Evolutionary conservation across 1,140 invertebrate species (phyloP).

Genomic region (Trigoniulus corallinus): DNA sequence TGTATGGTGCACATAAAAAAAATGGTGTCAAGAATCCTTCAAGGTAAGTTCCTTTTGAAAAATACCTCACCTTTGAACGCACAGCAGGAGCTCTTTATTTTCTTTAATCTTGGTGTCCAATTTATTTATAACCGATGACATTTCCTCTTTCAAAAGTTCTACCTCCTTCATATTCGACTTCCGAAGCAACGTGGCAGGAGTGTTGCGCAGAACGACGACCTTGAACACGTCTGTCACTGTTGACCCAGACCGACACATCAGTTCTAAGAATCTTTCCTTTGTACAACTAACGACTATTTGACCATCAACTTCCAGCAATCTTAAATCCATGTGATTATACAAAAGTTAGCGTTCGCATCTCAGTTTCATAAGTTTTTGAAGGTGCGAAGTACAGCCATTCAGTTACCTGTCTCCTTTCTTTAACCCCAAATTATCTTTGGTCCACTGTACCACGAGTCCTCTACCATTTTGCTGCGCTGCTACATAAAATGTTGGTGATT

Average conservation of each 20-base stretch:
- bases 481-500: constrained; percentile 42
- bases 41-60: not conserved
- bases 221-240: not conserved
- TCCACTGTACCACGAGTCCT: constrained; percentile 55
- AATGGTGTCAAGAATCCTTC: not conserved
- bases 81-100: constrained; percentile 3
- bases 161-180: not conserved
- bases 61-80: constrained; percentile 1
- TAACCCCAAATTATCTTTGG: constrained; percentile 49
- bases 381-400: not conserved
- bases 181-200: not conserved
- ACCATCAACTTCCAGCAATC: constrained; percentile 68
- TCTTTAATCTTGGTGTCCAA: constrained; percentile 5
- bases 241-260: not conserved
- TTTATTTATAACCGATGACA: constrained; percentile 2
- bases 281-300: constrained; percentile 48
- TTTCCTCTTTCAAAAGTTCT: constrained; percentile 3
- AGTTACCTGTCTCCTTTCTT: constrained; percentile 53
- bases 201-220: constrained; percentile 1
- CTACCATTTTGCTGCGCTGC: constrained; percentile 36
- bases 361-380: not conserved
- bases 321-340: constrained; percentile 21
- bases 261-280: constrained; percentile 11
- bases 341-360: constrained; percentile 1
- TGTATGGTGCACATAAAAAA: not conserved